phyloP scores from a whole-genome alignment of 1,140 invertebrate species.

The Contarinia nasturtii region DNA sequence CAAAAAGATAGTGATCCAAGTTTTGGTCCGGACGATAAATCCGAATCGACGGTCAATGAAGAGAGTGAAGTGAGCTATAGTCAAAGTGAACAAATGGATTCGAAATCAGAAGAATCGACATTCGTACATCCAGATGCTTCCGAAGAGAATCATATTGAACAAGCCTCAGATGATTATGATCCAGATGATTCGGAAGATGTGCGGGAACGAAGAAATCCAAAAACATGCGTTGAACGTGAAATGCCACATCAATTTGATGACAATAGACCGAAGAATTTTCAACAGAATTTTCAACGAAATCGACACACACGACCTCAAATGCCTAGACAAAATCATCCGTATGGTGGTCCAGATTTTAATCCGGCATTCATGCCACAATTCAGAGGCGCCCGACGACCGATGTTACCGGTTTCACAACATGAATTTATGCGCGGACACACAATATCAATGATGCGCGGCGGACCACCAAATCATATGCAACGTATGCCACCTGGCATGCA shows the following conservation, averaged over 20 bases:
- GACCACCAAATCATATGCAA: background rate
- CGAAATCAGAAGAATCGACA: background rate
- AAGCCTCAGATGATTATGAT: background rate
- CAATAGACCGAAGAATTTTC: background rate
- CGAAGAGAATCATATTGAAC: background rate
- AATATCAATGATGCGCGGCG: background rate
- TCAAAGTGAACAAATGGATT: background rate
- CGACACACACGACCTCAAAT: background rate
- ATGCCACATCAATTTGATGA: background rate
- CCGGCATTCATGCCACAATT: background rate
- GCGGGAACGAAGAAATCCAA: background rate
- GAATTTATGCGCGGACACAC: background rate
- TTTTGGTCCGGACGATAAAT: background rate
- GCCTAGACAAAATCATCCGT: background rate
- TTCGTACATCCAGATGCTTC: background rate
- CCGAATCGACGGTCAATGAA: background rate
- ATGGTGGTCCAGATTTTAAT: background rate
- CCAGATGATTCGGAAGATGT: slow-evolving; percentile 1
- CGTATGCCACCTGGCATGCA: background rate
- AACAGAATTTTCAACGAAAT: background rate
- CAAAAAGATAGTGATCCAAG: background rate
- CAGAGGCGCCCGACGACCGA: background rate
- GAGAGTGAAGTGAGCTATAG: background rate
- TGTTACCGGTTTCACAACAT: background rate
- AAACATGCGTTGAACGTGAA: background rate